A percentile compares a stretch with the other conserved stretches of the same genome.
phyloP scores from a whole-genome alignment of 1,140 invertebrate genomes.

The Oncopodura yosiiana region DNA sequence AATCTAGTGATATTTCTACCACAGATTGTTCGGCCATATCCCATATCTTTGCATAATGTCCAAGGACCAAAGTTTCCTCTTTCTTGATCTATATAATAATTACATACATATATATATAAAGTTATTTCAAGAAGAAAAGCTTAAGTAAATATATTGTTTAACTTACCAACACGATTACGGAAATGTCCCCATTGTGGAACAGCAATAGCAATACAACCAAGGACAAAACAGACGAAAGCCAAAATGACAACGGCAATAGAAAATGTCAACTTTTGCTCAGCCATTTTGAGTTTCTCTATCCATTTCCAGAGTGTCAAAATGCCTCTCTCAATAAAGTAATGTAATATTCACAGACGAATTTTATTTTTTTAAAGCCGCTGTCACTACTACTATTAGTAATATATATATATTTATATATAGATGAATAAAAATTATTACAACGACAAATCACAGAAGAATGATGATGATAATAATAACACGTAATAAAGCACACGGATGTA shows the following conservation, averaged over 20 bases:
- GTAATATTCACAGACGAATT: no score
- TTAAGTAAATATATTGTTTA: background rate
- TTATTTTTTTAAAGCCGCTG: no score
- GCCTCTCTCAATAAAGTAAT: no score
- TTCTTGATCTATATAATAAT: slow-evolving; percentile 46
- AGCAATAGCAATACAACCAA: slow-evolving; percentile 27
- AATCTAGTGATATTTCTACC: slow-evolving; percentile 64
- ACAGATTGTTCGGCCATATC: slow-evolving; percentile 69
- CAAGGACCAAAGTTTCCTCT: slow-evolving; percentile 75
- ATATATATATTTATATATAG: no score
- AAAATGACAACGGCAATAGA: slow-evolving; percentile 29
- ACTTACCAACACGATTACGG: slow-evolving; percentile 31
- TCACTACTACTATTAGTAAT: no score
- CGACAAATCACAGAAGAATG: no score
- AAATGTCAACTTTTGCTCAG: slow-evolving; percentile 26
- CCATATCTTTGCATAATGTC: slow-evolving; percentile 66
- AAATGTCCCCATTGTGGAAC: slow-evolving; percentile 34
- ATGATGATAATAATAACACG: no score
- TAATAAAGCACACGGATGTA: no score
- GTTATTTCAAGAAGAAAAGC: background rate
- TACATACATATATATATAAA: background rate
- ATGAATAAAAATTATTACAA: no score
- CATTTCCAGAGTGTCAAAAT: no score
- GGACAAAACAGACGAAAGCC: slow-evolving; percentile 28
- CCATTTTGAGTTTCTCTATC: slow-evolving; percentile 23